Base-by-base conservation (phyloP, 1,140 invertebrate species). In the Cepaea nemoralis region DNA sequence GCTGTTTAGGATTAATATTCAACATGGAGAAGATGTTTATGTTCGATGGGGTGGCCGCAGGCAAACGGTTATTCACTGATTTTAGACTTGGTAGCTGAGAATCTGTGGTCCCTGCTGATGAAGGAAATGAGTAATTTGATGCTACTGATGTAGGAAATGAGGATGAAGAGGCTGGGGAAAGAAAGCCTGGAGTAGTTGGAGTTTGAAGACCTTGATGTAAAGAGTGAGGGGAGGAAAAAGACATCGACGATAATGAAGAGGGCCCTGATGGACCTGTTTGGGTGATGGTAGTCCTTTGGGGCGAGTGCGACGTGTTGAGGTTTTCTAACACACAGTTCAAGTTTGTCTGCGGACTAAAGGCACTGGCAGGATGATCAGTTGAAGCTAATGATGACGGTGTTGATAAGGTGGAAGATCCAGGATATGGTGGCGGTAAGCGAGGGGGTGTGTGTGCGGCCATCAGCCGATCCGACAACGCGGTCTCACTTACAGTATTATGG, bases 361-460 rank as follows among this genome's bases (percentile, higher is more conserved):
- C 48, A 75, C 79, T 39, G 55, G 33, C 76, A 55, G 81, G 45
- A 55, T 63, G 59, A 67, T 80, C 77, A 16, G 77, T 6, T 5
- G 77, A 69, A 16, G 77, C 27, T 48, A 75, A 70, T 24, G 79
- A 69, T 33, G 83, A 70, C 19, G 82, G 74, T 27, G 75, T 84
- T n/a, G 86, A 87, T 74, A 86, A 81, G 14, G 84, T 85, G 73
- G 86, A 85, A 22, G 86, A 84, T 78, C 86, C 78, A 77, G 82
- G 63, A 39, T 83, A 83, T 14, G 84, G 86, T 22, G 82, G 84
- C 50, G 80, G 75, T 55, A 83, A 80, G 10, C 81, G 70, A 45
- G 80, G 80, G 10, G 80, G 81, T 22, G 66, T 70, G 16, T 77
- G 75, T 12, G 39, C 5, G 16, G 45, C 16, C n/a, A 37, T 6